Evolutionary conservation across 2,113 vertebrate species (phyloP).

Genomic region (Larimichthys crocea): DNA sequence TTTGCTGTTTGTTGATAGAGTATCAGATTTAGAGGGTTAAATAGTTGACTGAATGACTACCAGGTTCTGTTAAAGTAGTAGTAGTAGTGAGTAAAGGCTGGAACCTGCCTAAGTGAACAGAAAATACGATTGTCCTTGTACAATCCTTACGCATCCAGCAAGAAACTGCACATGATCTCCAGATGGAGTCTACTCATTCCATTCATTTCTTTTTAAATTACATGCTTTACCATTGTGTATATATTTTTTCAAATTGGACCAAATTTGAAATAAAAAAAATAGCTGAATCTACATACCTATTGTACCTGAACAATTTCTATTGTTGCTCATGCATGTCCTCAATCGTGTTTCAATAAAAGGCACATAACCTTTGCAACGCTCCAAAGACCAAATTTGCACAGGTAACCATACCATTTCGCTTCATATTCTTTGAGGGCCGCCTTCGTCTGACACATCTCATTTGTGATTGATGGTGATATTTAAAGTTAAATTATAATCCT

Average conservation of each 20-base stretch:
- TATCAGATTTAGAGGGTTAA: not conserved
- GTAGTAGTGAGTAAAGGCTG: not conserved
- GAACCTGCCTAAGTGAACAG: too few species aligned
- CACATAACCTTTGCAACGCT: slow-evolving; percentile 10
- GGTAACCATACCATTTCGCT: not conserved
- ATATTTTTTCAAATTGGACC: not conserved
- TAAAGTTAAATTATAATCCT: slow-evolving; percentile 6
- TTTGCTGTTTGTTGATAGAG: too few species aligned
- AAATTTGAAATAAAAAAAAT: not conserved
- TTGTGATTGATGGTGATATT: slow-evolving; percentile 25
- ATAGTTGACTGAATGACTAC: accelerated
- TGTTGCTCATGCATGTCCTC: slow-evolving; percentile 23
- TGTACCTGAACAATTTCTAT: slow-evolving; percentile 3
- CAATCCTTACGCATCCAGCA: not conserved
- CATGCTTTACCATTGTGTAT: not conserved
- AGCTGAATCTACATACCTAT: slow-evolving; percentile 10
- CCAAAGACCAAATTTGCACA: not conserved
- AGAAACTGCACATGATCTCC: not conserved
- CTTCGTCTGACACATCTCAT: not conserved
- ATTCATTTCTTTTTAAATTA: slow-evolving; percentile 11
- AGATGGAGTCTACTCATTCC: not conserved
- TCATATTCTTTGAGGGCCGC: not conserved
- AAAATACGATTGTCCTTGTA: not conserved
- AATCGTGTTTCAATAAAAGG: slow-evolving; percentile 8
- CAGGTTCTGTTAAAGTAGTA: not conserved